phyloP scores from a whole-genome alignment of 2,888 invertebrate species.

The Vanessa cardui region DNA sequence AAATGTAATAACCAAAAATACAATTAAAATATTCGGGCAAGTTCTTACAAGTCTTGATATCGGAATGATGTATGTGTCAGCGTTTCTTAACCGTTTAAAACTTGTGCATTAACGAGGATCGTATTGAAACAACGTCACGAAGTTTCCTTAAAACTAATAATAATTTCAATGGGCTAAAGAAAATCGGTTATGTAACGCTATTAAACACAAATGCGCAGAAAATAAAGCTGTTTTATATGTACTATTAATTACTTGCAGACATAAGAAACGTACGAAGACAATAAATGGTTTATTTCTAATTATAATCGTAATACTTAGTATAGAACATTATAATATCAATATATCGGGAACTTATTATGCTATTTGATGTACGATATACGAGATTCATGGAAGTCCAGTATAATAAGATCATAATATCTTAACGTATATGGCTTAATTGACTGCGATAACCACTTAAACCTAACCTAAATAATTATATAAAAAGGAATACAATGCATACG shows the following conservation, averaged over 20 bases:
- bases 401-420: slow-evolving; percentile 41
- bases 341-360: slow-evolving; percentile 48
- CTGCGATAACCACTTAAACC: slow-evolving; percentile 42
- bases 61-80: slow-evolving; percentile 49
- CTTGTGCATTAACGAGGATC: slow-evolving; percentile 1
- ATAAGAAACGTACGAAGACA: background rate
- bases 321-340: slow-evolving; percentile 34
- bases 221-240: slow-evolving; percentile 2
- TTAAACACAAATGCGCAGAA: background rate
- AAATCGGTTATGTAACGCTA: background rate
- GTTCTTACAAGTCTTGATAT: slow-evolving; percentile 51
- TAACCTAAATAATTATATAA: slow-evolving; percentile 17
- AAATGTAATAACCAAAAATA: slow-evolving; percentile 54
- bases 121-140: background rate
- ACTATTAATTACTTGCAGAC: slow-evolving; percentile 1
- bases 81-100: background rate
- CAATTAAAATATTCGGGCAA: slow-evolving; percentile 50
- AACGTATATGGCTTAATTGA: slow-evolving; percentile 56
- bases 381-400: slow-evolving; percentile 47
- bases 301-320: slow-evolving; percentile 27
- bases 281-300: slow-evolving; percentile 12
- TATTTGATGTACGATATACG: slow-evolving; percentile 39
- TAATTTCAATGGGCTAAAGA: slow-evolving; percentile 4
- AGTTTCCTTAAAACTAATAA: background rate
- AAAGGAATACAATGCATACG: slow-evolving; percentile 29